phyloP scores from a whole-genome alignment of 2,797 vertebrate species.

The Anomalospiza imberbis region DNA sequence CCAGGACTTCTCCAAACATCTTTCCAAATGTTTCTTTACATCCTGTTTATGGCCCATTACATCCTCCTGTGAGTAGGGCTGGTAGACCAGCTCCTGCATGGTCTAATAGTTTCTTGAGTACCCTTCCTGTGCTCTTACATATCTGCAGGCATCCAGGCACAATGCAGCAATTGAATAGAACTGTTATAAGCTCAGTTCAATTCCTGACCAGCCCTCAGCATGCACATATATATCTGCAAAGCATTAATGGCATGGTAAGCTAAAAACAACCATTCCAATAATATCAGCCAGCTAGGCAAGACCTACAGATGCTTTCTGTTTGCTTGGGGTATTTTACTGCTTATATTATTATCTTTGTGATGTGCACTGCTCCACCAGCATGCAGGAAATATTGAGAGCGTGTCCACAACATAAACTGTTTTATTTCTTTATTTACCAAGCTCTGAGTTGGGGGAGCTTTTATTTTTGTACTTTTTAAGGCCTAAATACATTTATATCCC shows the following conservation, averaged over 20 bases:
- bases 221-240: slow-evolving; percentile 4
- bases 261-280: neutral
- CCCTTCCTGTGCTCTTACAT: neutral
- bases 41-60: neutral
- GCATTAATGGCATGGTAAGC: neutral
- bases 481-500: slow-evolving; percentile 43
- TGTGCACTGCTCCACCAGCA: neutral
- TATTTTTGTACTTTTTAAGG: slow-evolving; percentile 24
- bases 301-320: slow-evolving; percentile 68
- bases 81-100: slow-evolving; percentile 7
- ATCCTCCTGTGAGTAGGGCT: neutral
- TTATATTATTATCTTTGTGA: slow-evolving; percentile 52
- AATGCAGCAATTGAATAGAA: neutral
- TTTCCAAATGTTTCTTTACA: slow-evolving; percentile 10
- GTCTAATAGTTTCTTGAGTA: neutral
- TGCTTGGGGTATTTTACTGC: slow-evolving; percentile 69
- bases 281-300: slow-evolving; percentile 34
- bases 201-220: slow-evolving; percentile 7
- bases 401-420: slow-evolving; percentile 29
- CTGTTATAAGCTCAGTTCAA: neutral
- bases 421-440: slow-evolving; percentile 60
- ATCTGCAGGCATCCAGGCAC: neutral
- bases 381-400: slow-evolving; percentile 37
- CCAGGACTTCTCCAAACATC: neutral
- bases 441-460: slow-evolving; percentile 19